Conservation (phyloP, 2,888 invertebrate species). For the Dione vanillae region DNA sequence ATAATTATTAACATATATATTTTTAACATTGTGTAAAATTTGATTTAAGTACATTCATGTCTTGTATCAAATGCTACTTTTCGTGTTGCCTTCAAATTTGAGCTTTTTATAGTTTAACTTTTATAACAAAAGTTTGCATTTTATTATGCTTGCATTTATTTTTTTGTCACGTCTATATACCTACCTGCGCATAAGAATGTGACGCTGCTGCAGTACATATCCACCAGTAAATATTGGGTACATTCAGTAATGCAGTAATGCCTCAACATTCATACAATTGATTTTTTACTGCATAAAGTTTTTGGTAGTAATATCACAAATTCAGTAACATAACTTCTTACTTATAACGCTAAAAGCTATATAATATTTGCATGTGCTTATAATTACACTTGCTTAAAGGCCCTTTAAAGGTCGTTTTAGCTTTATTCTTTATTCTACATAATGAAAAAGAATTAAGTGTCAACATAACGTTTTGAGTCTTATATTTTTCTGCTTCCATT, state of each 20-base stretch:
- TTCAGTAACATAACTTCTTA: too few relatives aligned
- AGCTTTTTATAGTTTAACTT: conserved; percentile 43
- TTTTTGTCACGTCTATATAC: conserved; percentile 46
- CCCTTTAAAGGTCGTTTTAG: too few relatives aligned
- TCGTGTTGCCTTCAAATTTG: conserved; percentile 40
- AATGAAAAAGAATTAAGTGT: too few relatives aligned
- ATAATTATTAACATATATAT: too few relatives aligned
- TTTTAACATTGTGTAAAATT: too few relatives aligned
- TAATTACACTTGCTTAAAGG: too few relatives aligned
- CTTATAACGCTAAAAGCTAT: too few relatives aligned
- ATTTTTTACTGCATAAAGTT: conserved; percentile 60
- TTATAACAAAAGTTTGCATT: conserved; percentile 41
- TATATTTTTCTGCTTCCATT: too few relatives aligned
- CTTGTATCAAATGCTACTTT: conserved; percentile 13
- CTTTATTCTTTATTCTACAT: too few relatives aligned
- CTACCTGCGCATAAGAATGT: conserved; percentile 43
- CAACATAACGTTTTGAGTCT: too few relatives aligned
- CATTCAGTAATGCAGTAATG: conserved; percentile 49
- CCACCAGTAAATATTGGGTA: conserved; percentile 19
- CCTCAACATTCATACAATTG: conserved; percentile 53
- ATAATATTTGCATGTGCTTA: too few relatives aligned
- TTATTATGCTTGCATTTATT: conserved; percentile 44
- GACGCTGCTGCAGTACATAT: conserved; percentile 37
- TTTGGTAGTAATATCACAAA: conserved; percentile 35
- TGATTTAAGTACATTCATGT: not conserved